Evolutionary conservation across 2,113 vertebrate genomes (phyloP).

Genomic region (Ploceus nigricollis): DNA sequence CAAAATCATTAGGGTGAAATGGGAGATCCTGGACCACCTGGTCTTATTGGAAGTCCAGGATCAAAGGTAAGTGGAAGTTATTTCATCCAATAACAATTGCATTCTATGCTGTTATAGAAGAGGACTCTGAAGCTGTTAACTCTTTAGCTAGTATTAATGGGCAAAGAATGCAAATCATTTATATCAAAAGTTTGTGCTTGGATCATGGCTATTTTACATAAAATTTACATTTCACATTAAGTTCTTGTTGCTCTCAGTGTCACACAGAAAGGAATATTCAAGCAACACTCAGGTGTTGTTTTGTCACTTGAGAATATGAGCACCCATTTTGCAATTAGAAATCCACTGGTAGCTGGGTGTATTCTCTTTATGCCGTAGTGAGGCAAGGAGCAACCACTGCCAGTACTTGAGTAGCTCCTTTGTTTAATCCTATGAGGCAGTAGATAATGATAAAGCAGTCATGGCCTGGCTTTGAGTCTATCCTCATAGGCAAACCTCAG

Average conservation of each 20-base stretch:
- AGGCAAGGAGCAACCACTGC: not conserved
- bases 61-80: conserved; percentile 71
- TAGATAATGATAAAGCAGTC: not conserved
- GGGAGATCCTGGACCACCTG: conserved; percentile 81
- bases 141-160: not conserved
- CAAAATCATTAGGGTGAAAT: conserved; percentile 68
- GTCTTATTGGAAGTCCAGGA: conserved; percentile 82
- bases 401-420: not conserved
- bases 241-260: not conserved
- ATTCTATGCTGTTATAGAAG: not conserved
- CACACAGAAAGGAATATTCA: not conserved
- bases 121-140: not conserved
- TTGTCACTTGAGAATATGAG: not conserved
- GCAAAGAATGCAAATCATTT: not conserved
- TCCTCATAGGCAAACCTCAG: not conserved
- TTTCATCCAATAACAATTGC: not conserved
- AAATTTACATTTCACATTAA: not conserved
- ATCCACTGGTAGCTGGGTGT: not conserved
- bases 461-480: not conserved
- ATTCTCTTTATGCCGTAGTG: not conserved
- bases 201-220: not conserved
- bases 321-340: not conserved
- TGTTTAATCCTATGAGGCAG: not conserved
- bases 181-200: not conserved
- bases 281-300: not conserved